Evolutionary conservation across 2,888 invertebrate species (phyloP).

Genomic region (Agrochola macilenta): DNA sequence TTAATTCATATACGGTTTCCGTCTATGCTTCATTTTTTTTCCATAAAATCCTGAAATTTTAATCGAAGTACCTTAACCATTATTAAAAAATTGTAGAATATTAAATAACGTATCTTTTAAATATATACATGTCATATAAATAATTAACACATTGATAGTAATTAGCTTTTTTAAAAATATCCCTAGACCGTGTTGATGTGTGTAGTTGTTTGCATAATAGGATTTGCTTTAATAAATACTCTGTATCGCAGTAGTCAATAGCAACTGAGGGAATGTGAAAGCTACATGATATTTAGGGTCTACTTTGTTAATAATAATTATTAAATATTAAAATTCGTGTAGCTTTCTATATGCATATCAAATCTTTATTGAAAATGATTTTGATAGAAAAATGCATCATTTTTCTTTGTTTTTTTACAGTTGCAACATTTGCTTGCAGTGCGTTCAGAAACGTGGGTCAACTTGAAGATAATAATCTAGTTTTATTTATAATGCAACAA

Average conservation of each 20-base stretch:
- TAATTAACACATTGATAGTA: no score
- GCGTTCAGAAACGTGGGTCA: slow-evolving; percentile 45
- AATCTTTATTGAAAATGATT: not conserved
- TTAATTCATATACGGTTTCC: no score
- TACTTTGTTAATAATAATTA: not conserved
- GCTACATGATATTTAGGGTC: no score
- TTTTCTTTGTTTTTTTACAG: slow-evolving; percentile 13
- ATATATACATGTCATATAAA: no score
- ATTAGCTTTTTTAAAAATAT: no score
- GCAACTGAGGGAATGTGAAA: not conserved
- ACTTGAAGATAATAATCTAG: not conserved
- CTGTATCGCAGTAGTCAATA: not conserved
- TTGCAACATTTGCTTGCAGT: slow-evolving; percentile 39
- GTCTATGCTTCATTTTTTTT: no score
- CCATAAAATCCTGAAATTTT: no score
- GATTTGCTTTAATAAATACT: not conserved
- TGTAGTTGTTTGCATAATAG: fast-evolving
- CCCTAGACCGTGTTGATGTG: no score
- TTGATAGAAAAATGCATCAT: not conserved
- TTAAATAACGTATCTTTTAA: no score
- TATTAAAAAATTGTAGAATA: no score
- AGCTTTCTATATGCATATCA: not conserved
- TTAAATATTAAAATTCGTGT: not conserved
- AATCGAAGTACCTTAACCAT: no score
- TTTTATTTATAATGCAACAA: not conserved